These are phyloP conservation scores for Varecia variegata DNA, from an alignment of 2,797 vertebrate species.

Conservation along the genomic window DNA sequence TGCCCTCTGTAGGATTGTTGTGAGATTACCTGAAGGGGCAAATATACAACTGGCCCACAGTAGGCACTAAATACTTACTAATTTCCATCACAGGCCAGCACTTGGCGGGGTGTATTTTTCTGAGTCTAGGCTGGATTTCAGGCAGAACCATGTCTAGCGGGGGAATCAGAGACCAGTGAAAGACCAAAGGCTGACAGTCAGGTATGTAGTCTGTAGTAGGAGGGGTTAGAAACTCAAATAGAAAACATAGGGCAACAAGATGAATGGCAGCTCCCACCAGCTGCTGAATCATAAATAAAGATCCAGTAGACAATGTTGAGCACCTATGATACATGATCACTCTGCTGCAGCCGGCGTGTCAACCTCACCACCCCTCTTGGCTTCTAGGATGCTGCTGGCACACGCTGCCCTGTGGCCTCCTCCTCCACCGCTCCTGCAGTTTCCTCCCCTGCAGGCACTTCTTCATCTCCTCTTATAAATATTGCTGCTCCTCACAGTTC, in stretches of 20 bases:
- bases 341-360: background rate
- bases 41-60: background rate
- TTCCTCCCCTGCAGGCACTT: background rate
- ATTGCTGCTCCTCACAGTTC: background rate
- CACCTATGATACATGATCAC: background rate
- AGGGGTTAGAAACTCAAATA: background rate
- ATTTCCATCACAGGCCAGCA: background rate
- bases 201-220: background rate
- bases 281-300: background rate
- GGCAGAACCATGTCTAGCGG: background rate
- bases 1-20: background rate
- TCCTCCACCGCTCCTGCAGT: background rate
- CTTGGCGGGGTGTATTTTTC: background rate
- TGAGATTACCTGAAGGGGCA: background rate
- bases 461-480: background rate
- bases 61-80: background rate
- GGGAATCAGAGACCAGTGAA: background rate
- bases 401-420: background rate
- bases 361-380: background rate
- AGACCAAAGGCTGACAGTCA: background rate
- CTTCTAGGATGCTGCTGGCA: background rate
- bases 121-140: background rate
- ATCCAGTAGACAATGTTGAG: background rate
- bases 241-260: background rate
- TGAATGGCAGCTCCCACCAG: background rate